Conservation (phyloP, 2,797 vertebrate species). For the Coregonus ussuriensis region DNA sequence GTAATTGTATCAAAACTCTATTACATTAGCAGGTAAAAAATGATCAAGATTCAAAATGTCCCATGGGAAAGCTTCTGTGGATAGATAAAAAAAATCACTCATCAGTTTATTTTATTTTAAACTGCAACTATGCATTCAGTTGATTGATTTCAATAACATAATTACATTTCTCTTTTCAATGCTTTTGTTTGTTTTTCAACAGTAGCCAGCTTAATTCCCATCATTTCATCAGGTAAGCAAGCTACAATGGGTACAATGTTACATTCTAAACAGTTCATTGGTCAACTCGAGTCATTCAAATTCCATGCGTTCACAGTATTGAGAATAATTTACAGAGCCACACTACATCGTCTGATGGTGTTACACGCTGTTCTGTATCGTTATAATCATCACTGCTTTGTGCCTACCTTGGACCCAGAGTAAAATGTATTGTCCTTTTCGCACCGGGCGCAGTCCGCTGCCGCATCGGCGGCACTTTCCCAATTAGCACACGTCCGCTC, state of each 20-base stretch:
- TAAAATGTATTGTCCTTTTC: conserved; percentile 49
- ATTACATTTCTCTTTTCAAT: too few species aligned
- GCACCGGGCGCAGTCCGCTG: conserved; percentile 18
- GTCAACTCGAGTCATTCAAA: too few species aligned
- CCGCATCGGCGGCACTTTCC: conserved; percentile 60
- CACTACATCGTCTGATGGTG: neutral
- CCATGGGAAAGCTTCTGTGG: neutral
- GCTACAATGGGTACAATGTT: neutral
- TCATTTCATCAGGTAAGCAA: neutral
- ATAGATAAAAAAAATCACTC: neutral
- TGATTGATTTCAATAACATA: too few species aligned
- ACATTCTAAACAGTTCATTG: neutral
- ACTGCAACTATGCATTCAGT: too few species aligned
- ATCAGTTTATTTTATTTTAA: too few species aligned
- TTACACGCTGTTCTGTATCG: neutral
- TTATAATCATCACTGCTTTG: neutral
- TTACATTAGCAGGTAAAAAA: neutral
- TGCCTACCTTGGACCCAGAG: conserved; percentile 62
- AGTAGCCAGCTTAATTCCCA: neutral
- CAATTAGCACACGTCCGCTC: conserved; percentile 64
- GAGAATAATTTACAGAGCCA: neutral
- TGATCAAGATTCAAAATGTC: neutral
- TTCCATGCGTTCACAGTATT: too few species aligned
- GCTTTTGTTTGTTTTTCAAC: too few species aligned
- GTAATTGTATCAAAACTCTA: neutral